Evolutionary conservation across 2,888 invertebrate species (phyloP).

Genomic region (Cataglyphis cursor): DNA sequence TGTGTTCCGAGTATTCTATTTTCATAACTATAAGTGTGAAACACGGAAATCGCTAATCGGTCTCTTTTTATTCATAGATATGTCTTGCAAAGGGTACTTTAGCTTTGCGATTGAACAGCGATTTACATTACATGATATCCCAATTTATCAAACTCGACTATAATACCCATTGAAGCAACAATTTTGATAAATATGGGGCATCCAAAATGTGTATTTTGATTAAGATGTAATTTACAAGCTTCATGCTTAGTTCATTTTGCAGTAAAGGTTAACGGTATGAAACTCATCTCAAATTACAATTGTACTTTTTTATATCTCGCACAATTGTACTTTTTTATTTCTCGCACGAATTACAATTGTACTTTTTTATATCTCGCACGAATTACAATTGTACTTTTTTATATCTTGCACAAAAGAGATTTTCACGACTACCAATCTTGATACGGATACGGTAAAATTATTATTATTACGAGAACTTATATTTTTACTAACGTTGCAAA

Average conservation of each 20-base stretch:
- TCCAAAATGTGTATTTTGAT: slow-evolving; percentile 40
- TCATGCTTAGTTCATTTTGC: slow-evolving; percentile 3
- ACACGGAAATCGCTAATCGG: slow-evolving; percentile 42
- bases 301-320: slow-evolving; percentile 31
- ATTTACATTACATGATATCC: slow-evolving; percentile 3
- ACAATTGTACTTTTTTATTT: slow-evolving; percentile 21
- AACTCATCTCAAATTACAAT: slow-evolving; percentile 1
- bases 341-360: slow-evolving; percentile 10
- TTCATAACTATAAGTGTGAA: slow-evolving; percentile 31
- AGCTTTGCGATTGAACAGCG: not conserved
- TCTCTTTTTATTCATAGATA: slow-evolving; percentile 37
- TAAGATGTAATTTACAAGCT: slow-evolving; percentile 21
- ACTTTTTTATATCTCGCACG: slow-evolving; percentile 20
- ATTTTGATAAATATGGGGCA: not conserved
- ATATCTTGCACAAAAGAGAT: not conserved
- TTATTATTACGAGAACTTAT: slow-evolving; percentile 52
- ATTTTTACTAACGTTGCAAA: slow-evolving; percentile 36
- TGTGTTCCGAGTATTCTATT: slow-evolving; percentile 28
- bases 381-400: slow-evolving; percentile 39
- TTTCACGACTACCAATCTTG: slow-evolving; percentile 19
- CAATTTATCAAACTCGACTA: slow-evolving; percentile 16
- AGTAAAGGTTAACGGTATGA: slow-evolving; percentile 17
- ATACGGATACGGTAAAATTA: slow-evolving; percentile 14
- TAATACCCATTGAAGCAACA: not conserved
- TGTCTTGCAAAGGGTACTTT: slow-evolving; percentile 28